These are phyloP conservation scores for Hybos culiciformis DNA, from an alignment of 2,888 invertebrate species.

Conservation along the genomic window DNA sequence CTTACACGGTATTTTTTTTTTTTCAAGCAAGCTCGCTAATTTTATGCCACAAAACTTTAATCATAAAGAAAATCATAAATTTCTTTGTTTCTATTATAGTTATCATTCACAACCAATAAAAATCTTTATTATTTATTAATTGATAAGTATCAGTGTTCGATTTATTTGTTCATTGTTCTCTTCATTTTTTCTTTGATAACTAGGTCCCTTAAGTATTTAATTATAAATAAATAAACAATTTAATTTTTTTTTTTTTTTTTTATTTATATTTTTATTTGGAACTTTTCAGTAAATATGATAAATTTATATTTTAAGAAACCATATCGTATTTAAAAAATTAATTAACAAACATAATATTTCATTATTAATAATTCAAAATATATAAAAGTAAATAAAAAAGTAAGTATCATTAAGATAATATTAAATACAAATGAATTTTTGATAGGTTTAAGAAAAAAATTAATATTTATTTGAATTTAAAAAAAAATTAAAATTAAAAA, in stretches of 20 bases:
- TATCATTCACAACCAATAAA: no score
- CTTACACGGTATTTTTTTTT: no score
- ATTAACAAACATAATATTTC: no score
- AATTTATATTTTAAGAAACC: slow-evolving; percentile 12
- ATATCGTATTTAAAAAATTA: slow-evolving; percentile 17
- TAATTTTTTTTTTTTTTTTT: slow-evolving; percentile 4
- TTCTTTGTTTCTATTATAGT: no score
- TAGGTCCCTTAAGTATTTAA: no score
- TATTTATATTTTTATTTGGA: slow-evolving; percentile 11
- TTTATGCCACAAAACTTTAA: no score
- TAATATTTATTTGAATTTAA: background rate
- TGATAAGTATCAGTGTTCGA: no score
- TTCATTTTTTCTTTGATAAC: no score
- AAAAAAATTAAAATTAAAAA: background rate
- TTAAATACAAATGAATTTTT: background rate
- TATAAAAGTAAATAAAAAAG: background rate
- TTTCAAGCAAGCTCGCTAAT: no score
- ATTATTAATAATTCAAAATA: slow-evolving; percentile 12
- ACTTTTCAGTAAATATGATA: slow-evolving; percentile 11
- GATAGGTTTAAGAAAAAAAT: background rate
- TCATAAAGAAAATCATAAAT: no score
- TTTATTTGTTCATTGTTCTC: no score
- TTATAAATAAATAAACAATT: background rate
- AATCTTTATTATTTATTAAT: no score
- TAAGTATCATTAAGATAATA: background rate